These are phyloP conservation scores for Catagonus wagneri DNA, from an alignment of 2,113 vertebrate genomes.

Conservation along the genomic window DNA sequence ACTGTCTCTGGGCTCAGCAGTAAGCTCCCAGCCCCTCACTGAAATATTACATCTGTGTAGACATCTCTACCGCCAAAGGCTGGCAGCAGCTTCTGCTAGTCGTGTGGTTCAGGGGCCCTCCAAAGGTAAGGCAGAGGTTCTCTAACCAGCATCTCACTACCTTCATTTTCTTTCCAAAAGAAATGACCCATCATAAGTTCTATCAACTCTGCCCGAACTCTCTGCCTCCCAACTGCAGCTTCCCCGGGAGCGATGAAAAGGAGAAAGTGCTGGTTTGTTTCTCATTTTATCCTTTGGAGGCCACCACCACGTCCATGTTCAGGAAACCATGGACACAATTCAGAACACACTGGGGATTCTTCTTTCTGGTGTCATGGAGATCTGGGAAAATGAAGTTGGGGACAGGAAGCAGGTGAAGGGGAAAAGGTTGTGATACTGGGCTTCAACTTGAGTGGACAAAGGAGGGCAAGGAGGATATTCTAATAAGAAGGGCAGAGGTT, in stretches of 20 bases:
- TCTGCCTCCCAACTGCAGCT: not conserved
- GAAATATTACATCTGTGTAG: not conserved
- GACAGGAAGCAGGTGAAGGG: not conserved
- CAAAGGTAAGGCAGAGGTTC: not conserved
- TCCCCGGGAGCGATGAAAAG: not conserved
- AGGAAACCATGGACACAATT: not conserved
- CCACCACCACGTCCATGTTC: fast-evolving
- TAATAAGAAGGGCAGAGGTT: too few relatives aligned
- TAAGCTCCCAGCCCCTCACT: not conserved
- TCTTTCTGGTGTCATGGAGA: not conserved
- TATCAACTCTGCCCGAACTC: not conserved
- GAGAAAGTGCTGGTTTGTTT: not conserved
- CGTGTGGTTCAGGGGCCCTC: too few relatives aligned
- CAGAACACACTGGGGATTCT: not conserved
- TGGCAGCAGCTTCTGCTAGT: not conserved
- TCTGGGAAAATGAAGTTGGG: not conserved
- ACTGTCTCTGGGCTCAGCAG: not conserved
- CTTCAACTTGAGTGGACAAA: not conserved
- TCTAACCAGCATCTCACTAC: not conserved
- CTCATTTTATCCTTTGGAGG: not conserved
- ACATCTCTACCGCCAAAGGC: not conserved
- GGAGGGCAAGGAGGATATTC: not conserved
- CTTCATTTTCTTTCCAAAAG: not conserved
- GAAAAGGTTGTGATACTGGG: not conserved
- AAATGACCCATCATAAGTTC: not conserved